phyloP scores from a whole-genome alignment of 2,113 vertebrate genomes.

The Antechinus flavipes region DNA sequence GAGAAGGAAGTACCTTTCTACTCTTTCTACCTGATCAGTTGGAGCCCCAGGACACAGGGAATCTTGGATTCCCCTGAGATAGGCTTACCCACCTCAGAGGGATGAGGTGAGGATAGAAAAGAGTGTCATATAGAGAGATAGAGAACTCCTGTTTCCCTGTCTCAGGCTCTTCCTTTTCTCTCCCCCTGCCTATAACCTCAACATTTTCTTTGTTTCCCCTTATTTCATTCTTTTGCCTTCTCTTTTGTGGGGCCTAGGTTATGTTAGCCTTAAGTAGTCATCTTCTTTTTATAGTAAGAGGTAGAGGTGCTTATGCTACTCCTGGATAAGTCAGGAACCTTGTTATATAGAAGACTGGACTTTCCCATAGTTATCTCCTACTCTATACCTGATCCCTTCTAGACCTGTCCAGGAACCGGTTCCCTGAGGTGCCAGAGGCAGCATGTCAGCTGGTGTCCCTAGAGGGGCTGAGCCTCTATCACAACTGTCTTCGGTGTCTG shows the following conservation, averaged over 20 bases:
- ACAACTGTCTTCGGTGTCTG: conserved; percentile 94
- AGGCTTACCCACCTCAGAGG: background rate
- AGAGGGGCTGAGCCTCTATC: conserved; percentile 94
- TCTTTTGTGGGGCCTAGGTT: background rate
- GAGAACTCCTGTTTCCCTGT: background rate
- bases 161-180: background rate
- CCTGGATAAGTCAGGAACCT: background rate
- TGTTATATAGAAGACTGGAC: conserved; percentile 6
- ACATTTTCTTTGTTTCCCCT: background rate
- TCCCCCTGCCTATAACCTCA: background rate
- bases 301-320: background rate
- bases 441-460: conserved; percentile 92
- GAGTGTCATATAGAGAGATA: background rate
- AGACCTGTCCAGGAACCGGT: conserved; percentile 95
- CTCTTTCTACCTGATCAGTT: background rate
- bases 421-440: conserved; percentile 94
- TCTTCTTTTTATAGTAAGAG: background rate
- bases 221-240: background rate
- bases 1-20: background rate
- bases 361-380: background rate
- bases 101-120: background rate
- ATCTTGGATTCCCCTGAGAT: conserved; percentile 1
- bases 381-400: conserved; percentile 27
- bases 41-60: background rate
- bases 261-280: background rate